These are phyloP conservation scores for Cherax quadricarinatus DNA, from an alignment of 1,140 invertebrate genomes.

Conservation along the genomic window DNA sequence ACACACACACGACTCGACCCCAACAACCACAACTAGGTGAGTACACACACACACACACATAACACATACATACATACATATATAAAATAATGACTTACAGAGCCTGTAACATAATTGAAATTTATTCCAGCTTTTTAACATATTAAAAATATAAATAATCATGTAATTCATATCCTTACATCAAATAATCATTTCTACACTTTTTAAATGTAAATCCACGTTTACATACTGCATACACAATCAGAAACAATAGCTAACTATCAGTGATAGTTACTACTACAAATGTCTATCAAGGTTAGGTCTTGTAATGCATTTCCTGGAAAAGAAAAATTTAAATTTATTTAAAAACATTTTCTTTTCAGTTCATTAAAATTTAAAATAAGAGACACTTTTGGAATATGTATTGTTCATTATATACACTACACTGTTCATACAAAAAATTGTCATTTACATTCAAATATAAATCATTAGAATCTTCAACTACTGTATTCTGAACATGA, in stretches of 20 bases:
- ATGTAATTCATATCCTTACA: background rate
- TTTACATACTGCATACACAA: background rate
- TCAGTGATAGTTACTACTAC: background rate
- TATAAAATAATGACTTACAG: background rate
- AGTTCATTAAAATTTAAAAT: background rate
- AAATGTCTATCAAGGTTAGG: background rate
- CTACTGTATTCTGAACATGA: too few species aligned
- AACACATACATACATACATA: too few species aligned
- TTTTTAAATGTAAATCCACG: background rate
- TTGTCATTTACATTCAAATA: too few species aligned
- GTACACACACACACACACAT: too few species aligned
- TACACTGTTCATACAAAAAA: too few species aligned
- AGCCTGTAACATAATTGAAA: background rate
- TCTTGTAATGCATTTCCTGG: background rate
- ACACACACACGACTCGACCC: too few species aligned
- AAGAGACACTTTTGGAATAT: too few species aligned
- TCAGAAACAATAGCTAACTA: background rate
- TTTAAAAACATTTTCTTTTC: background rate
- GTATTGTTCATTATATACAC: too few species aligned
- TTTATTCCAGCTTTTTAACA: conserved; percentile 9
- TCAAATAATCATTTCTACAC: conserved; percentile 1
- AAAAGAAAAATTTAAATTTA: background rate
- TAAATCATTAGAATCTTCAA: too few species aligned
- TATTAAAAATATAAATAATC: conserved; percentile 41
- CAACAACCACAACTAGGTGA: too few species aligned